Percentiles rank a stretch among this genome's conserved stretches.
Conservation (phyloP, 2,113 vertebrate species). For the Tor tambroides region DNA sequence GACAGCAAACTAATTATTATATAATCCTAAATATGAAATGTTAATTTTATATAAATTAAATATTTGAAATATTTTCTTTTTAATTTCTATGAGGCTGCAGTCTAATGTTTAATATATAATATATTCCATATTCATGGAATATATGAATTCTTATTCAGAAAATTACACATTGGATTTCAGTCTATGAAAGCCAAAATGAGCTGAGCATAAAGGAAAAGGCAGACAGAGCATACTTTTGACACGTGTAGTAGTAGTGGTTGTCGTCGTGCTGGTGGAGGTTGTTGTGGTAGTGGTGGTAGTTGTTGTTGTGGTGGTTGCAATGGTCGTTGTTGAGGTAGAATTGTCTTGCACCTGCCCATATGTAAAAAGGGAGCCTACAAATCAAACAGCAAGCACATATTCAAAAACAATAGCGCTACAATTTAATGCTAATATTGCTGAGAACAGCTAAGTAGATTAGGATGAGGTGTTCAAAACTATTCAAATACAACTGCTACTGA, state of each 20-base stretch:
- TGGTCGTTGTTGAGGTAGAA: conserved; percentile 56
- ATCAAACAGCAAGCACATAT: conserved; percentile 19
- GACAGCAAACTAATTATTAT: not conserved
- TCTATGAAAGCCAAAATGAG: not conserved
- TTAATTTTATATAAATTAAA: no score
- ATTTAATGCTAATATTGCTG: not conserved
- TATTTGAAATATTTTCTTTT: no score
- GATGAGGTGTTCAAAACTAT: not conserved
- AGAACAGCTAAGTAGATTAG: not conserved
- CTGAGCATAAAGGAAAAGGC: not conserved
- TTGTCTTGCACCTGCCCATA: conserved; percentile 69
- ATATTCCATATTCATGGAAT: not conserved
- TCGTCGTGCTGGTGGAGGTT: conserved; percentile 37
- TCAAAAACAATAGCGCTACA: not conserved
- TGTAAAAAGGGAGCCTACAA: conserved; percentile 73
- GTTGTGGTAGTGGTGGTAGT: conserved; percentile 38
- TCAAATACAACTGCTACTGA: not conserved
- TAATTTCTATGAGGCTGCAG: no score
- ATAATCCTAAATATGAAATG: no score
- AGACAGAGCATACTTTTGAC: conserved; percentile 70
- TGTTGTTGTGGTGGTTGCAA: conserved; percentile 48
- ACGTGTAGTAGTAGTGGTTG: conserved; percentile 54
- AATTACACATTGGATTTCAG: not conserved
- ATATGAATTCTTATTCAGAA: not conserved
- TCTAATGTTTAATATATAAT: no score